Conservation (phyloP, 2,888 invertebrate genomes). For the Argyresthia albistria region DNA sequence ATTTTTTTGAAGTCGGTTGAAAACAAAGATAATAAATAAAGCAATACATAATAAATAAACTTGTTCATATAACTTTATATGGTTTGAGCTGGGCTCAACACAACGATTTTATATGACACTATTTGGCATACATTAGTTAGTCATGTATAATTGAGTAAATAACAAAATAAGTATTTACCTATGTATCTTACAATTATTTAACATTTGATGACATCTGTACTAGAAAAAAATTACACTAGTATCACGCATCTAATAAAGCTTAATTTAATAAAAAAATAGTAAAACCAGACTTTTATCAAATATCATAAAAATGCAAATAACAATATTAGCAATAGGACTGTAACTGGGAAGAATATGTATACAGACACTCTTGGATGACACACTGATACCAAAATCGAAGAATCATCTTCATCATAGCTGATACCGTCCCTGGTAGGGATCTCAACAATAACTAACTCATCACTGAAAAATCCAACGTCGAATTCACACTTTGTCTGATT, state of each 20-base stretch:
- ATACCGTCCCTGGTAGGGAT: constrained; percentile 87
- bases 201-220: not conserved
- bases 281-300: constrained; percentile 35
- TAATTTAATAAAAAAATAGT: constrained; percentile 44
- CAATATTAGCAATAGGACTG: constrained; percentile 82
- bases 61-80: too few relatives aligned
- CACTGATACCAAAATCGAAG: constrained; percentile 79
- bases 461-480: constrained; percentile 78
- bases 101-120: too few relatives aligned
- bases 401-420: constrained; percentile 81
- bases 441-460: constrained; percentile 87
- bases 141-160: too few relatives aligned
- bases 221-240: constrained; percentile 45
- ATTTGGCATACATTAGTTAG: too few relatives aligned
- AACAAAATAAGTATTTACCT: too few relatives aligned
- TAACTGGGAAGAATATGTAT: constrained; percentile 85
- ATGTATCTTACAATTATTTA: too few relatives aligned
- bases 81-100: too few relatives aligned
- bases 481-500: constrained; percentile 86
- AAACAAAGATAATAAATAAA: too few relatives aligned
- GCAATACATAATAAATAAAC: too few relatives aligned
- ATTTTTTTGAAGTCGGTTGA: too few relatives aligned
- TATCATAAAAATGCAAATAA: constrained; percentile 86
- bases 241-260: constrained; percentile 64
- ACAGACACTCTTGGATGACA: constrained; percentile 86